Base-by-base conservation (phyloP, 2,888 invertebrate species). In the Octodonta nipae region DNA sequence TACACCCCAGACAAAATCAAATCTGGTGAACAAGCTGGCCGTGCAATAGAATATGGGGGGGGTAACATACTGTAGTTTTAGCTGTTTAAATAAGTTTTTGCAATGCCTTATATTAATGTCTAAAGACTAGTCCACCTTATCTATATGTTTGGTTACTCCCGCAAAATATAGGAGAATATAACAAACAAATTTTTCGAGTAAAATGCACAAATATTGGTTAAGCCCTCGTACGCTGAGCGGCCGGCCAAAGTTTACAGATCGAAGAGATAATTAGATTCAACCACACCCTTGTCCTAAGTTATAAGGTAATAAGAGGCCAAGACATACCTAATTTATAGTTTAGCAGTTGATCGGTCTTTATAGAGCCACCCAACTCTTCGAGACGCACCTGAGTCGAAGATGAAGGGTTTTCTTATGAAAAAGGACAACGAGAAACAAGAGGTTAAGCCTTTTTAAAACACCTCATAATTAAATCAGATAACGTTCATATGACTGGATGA, bases 221-320 rank as follows among this genome's bases (percentile, higher is more conserved):
- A n/a, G n/a, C n/a, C n/a, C n/a, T n/a, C n/a, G n/a, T n/a, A n/a
- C n/a, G n/a, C n/a, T n/a, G 22, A 22, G 4, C 22, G 22, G 11
- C 22, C 22, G 22, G 22, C 22, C 22, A 22, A 22, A 22, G 22
- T 22, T 22, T 22, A 22, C 11, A 22, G 22, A 22, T 22, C 22
- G 50, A 49, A 51, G 51, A 50, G 58, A 61, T 60, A 61, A 61
- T 61, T 60, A 58, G 57, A 58, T 58, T 56, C 58, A 44, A 54
- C 57, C 59, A 58, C 61, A 60, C 61, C 61, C 58, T 58, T 55
- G 56, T 56, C 59, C 56, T 60, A 56, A 60, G 59, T 60, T 58
- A 60, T 58, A 59, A 58, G 58, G 58, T 59, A 60, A 60, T 60
- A 59, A 57, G 60, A 58, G 52, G 55, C 56, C 52, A 50, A 47